Percentiles rank a stretch among this genome's conserved stretches.
phyloP scores from a whole-genome alignment of 2,888 invertebrate genomes.

The Drosophila koepferae region DNA sequence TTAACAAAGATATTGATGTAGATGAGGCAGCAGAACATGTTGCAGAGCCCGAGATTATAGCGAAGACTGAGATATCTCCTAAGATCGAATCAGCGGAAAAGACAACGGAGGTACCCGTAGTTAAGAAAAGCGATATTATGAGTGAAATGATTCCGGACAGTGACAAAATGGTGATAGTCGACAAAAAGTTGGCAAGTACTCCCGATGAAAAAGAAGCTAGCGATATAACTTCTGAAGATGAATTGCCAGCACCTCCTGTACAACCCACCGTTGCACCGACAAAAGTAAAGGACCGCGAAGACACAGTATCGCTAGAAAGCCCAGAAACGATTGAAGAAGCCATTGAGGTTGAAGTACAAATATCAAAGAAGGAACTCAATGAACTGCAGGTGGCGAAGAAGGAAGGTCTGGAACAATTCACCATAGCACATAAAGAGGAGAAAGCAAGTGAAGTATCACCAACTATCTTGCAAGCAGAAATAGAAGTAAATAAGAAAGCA shows the following conservation, averaged over 20 bases:
- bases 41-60: constrained; percentile 9
- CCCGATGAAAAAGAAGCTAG: constrained; percentile 82
- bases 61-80: constrained; percentile 2
- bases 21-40: constrained; percentile 20
- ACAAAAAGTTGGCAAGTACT: constrained; percentile 69
- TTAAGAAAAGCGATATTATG: neutral
- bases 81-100: constrained; percentile 5
- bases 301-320: constrained; percentile 82
- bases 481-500: too few relatives aligned
- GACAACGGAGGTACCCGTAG: neutral
- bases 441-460: constrained; percentile 34
- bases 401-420: constrained; percentile 41
- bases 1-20: constrained; percentile 51
- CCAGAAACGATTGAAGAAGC: constrained; percentile 84
- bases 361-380: constrained; percentile 52
- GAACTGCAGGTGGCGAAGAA: constrained; percentile 72
- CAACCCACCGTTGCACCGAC: constrained; percentile 48
- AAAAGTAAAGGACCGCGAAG: constrained; percentile 77
- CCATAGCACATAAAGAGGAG: constrained; percentile 16
- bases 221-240: constrained; percentile 85
- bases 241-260: constrained; percentile 77
- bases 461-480: neutral
- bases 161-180: constrained; percentile 9
- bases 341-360: constrained; percentile 81
- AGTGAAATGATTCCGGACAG: neutral